Evolutionary conservation across 2,113 vertebrate species (phyloP).

Genomic region (Cinclus cinclus): DNA sequence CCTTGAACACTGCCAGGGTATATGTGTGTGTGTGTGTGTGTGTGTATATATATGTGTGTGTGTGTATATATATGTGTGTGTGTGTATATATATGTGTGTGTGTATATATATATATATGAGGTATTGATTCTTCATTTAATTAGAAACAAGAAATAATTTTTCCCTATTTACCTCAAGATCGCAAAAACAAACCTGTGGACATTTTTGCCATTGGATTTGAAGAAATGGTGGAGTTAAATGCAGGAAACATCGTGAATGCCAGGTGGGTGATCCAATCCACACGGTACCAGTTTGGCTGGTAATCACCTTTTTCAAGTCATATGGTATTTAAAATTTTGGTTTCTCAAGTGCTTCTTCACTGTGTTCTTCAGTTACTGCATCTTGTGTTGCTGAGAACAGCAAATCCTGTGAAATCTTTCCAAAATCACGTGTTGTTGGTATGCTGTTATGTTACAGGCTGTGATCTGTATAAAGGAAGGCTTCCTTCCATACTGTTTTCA

Average conservation of each 20-base stretch:
- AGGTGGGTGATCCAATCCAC: slow-evolving; percentile 76
- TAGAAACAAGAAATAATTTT: not conserved
- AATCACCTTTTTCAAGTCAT: not conserved
- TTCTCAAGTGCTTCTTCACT: not conserved
- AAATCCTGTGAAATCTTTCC: not conserved
- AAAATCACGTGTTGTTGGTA: not conserved
- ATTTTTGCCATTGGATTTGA: slow-evolving; percentile 99
- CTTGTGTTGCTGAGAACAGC: not conserved
- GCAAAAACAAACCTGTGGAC: slow-evolving; percentile 87
- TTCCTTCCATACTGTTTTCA: not conserved
- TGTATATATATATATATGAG: not conserved
- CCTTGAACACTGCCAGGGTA: not conserved
- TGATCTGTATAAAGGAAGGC: not conserved
- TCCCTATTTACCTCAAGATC: slow-evolving; percentile 76
- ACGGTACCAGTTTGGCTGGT: not conserved
- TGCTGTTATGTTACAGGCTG: not conserved
- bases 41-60: not conserved
- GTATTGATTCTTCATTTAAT: not conserved
- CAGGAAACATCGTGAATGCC: slow-evolving; percentile 97
- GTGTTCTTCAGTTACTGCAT: not conserved
- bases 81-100: not conserved
- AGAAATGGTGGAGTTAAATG: slow-evolving; percentile 99
- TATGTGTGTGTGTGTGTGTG: not conserved
- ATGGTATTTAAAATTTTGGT: not conserved
- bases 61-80: not conserved